phyloP scores from a whole-genome alignment of 2,113 vertebrate genomes.

The Rafetus swinhoei region DNA sequence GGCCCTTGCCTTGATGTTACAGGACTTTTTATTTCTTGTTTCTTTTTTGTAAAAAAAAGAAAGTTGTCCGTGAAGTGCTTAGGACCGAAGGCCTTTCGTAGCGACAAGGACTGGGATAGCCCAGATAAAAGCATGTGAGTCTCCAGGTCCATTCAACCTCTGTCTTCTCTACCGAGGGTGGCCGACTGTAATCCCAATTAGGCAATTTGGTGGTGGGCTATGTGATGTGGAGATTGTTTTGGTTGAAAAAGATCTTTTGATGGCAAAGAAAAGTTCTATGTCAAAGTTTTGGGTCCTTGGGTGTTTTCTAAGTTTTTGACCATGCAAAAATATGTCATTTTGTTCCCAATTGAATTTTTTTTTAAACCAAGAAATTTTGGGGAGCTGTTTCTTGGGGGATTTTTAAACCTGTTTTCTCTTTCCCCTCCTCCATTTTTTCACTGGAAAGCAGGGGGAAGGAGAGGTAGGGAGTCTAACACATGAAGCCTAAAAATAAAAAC shows the following conservation, averaged over 20 bases:
- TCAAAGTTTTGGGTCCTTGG: background rate
- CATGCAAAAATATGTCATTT: rapidly evolving
- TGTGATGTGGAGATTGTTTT: background rate
- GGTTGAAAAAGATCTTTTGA: background rate
- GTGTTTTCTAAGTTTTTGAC: background rate
- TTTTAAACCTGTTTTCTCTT: background rate
- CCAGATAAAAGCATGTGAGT: background rate
- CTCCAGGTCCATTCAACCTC: background rate
- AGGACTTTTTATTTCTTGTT: slow-evolving; percentile 68
- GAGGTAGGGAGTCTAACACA: rapidly evolving
- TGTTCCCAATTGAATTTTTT: background rate
- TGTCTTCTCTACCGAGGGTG: background rate
- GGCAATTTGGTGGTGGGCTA: background rate
- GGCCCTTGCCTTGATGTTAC: slow-evolving; percentile 27
- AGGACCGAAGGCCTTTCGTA: slow-evolving; percentile 56
- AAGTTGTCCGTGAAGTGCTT: slow-evolving; percentile 19
- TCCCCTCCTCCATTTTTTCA: background rate
- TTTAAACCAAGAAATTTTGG: background rate
- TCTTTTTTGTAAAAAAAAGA: background rate
- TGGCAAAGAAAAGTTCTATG: background rate
- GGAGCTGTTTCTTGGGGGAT: background rate
- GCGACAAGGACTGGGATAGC: background rate
- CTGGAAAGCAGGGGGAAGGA: rapidly evolving
- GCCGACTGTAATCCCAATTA: background rate
- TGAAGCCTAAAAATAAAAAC: background rate